phyloP scores from a whole-genome alignment of 2,113 vertebrate species.

The Platanista minor region DNA sequence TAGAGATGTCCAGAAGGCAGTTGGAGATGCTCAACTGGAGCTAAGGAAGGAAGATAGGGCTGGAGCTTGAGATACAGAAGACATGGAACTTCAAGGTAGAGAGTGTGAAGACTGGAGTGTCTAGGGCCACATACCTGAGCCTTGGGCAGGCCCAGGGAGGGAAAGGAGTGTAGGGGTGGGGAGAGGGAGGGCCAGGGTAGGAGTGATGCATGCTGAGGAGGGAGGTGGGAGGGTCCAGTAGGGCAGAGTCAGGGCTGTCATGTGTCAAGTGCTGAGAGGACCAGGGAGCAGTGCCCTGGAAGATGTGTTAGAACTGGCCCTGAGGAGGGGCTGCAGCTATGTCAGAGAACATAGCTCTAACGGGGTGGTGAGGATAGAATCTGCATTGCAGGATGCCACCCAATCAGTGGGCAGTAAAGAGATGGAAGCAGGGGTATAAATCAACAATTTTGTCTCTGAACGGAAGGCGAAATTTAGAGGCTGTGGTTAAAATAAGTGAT shows the following conservation, averaged over 20 bases:
- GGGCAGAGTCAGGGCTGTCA: neutral
- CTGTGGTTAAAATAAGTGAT: constrained; percentile 6
- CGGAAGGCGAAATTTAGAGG: neutral
- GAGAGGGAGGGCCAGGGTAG: neutral
- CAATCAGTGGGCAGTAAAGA: neutral
- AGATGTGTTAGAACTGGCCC: neutral
- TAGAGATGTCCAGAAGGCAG: constrained; percentile 6
- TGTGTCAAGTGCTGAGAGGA: neutral
- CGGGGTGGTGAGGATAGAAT: neutral
- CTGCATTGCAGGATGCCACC: neutral
- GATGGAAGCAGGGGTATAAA: neutral
- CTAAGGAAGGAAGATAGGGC: neutral
- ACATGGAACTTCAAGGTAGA: neutral
- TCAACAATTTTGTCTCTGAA: neutral
- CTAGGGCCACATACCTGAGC: neutral
- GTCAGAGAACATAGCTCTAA: neutral
- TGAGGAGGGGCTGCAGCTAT: neutral
- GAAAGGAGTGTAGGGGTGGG: too few species aligned
- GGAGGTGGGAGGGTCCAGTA: neutral
- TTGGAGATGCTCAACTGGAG: neutral
- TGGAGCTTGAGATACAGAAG: neutral
- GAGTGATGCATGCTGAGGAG: neutral
- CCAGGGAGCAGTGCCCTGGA: neutral
- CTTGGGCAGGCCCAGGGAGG: neutral
- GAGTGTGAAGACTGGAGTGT: neutral